Base-by-base conservation (phyloP, 2,113 vertebrate genomes). In the Chaenogobius annularis region DNA sequence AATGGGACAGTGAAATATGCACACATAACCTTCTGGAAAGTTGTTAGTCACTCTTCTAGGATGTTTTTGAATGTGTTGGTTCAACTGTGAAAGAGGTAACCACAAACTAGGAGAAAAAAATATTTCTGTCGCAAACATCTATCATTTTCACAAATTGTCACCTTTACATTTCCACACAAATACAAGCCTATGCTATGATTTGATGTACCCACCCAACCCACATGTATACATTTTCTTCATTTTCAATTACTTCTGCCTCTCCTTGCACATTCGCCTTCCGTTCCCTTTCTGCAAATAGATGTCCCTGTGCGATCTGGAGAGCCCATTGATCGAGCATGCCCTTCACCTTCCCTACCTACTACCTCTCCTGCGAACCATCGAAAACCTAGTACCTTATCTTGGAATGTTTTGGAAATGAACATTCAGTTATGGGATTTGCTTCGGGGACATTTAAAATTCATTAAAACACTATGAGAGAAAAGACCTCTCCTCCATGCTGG, bases 371-470 rank as follows among this genome's bases (percentile, higher is more conserved):
- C 44, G 10, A 77, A 82, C 68, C 69, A 66, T 68, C 46, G 43
- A 37, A 46, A 54, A 54, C 9, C 59, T 11, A 56, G 37, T 50
- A 61, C 31, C 23, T 65, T 22, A 63, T 26, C 75, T 66, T 9
- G 14, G 20, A 58, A 50, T 40, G 37, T 44, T 54, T 69, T 46
- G 74, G 44, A 82, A 62, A 72, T 54, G 35, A 64, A 78, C 35
- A 71, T 43, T 20, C 75, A n/a, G 63, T 68, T 65, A 47, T 69
- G 63, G 26, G 47, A 68, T 79, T 66, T 58, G 26, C 65, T 37
- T 1, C 54, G 59, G 77, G 43, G 20, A 20, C n/a, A 47, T 74
- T 78, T 63, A 10, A 85, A 77, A 66, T 48, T 68, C 26, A 66
- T 58, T 37, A 7, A 75, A 69, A 77, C 73, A 50, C 72, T 31